Conservation (phyloP, 2,797 vertebrate species). For the Odontamblyopus lacepedii region DNA sequence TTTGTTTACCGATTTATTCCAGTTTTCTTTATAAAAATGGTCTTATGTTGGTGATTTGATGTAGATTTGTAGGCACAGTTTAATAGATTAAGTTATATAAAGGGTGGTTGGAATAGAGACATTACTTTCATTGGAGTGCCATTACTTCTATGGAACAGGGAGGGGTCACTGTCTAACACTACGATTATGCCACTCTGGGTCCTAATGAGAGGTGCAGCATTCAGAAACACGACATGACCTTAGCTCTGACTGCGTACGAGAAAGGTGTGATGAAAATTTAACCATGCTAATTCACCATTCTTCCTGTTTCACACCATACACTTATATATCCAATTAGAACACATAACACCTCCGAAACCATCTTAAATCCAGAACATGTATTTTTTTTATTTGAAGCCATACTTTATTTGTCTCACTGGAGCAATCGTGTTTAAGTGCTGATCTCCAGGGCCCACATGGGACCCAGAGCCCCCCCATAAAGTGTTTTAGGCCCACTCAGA, state of each 20-base stretch:
- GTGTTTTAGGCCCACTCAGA: conserved; percentile 20
- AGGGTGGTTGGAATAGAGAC: neutral
- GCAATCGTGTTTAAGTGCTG: conserved; percentile 40
- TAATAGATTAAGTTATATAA: conserved; percentile 3
- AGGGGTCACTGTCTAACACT: conserved; percentile 12
- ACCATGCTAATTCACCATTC: conserved; percentile 50
- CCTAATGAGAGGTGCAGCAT: conserved; percentile 65
- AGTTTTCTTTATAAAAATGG: neutral
- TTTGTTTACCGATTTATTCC: conserved; percentile 1
- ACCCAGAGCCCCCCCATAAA: conserved; percentile 43
- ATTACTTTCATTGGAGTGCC: conserved; percentile 15
- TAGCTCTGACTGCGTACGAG: conserved; percentile 44
- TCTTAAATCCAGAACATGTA: neutral
- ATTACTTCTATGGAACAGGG: neutral
- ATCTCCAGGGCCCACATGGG: conserved; percentile 43
- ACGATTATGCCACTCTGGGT: conserved; percentile 50
- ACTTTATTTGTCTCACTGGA: conserved; percentile 35
- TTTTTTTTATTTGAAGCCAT: conserved; percentile 14
- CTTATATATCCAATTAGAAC: conserved; percentile 6
- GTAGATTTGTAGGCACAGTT: neutral
- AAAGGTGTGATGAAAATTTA: conserved; percentile 52
- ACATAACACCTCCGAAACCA: neutral
- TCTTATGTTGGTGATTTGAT: neutral
- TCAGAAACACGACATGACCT: conserved; percentile 68
- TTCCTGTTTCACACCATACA: conserved; percentile 10